Percentiles rank a stretch among this genome's conserved stretches.
Conservation (phyloP, 2,888 invertebrate genomes). For the Galeopsomyia nigrocyanea region DNA sequence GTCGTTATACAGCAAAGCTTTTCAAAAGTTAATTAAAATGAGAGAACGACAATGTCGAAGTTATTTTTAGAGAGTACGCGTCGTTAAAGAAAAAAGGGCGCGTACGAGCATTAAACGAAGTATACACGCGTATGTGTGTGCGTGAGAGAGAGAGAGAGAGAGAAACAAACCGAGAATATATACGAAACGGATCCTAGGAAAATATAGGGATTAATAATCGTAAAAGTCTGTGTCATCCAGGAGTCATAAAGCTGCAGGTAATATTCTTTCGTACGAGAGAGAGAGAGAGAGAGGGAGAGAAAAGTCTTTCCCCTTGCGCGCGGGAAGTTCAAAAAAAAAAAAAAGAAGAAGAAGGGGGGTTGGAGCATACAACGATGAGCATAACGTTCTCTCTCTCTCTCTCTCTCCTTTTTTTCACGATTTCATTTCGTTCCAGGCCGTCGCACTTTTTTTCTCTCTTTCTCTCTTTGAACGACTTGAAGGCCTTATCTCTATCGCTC, state of each 20-base stretch:
- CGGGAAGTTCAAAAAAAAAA: no score
- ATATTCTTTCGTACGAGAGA: constrained; percentile 52
- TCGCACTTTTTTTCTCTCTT: constrained; percentile 28
- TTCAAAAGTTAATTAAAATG: no score
- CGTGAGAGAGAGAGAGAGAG: no score
- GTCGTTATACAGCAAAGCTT: no score
- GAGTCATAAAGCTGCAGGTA: constrained; percentile 58
- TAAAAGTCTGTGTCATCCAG: constrained; percentile 60
- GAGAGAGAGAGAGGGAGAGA: neutral
- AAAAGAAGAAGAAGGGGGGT: no score
- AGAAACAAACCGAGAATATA: constrained; percentile 22
- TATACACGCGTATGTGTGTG: neutral
- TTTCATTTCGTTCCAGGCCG: constrained; percentile 38
- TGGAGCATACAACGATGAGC: constrained; percentile 23
- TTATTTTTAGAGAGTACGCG: neutral
- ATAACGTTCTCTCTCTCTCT: constrained; percentile 44
- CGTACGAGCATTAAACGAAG: no score
- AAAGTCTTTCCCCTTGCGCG: neutral
- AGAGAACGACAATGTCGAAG: no score
- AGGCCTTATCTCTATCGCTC: constrained; percentile 37
- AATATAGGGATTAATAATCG: constrained; percentile 61
- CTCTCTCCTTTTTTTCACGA: constrained; percentile 27
- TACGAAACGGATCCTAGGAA: constrained; percentile 47
- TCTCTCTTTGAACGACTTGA: constrained; percentile 33
- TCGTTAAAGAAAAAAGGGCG: constrained; percentile 23